Evolutionary conservation across 2,113 vertebrate species (phyloP).

Genomic region (Sardina pilchardus): DNA sequence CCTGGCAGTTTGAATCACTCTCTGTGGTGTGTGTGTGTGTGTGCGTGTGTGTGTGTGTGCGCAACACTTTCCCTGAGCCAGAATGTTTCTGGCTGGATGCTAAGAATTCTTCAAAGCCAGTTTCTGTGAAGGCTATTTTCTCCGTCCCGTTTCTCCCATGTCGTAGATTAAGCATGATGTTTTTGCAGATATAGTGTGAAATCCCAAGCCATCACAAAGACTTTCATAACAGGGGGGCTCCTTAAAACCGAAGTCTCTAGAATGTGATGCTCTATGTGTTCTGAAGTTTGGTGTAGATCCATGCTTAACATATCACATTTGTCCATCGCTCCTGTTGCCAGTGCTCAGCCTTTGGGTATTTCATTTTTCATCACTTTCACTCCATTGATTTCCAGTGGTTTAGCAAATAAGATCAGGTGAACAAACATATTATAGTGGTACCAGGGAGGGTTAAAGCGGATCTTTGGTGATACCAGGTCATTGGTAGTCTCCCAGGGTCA

Average conservation of each 20-base stretch:
- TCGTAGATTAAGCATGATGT: not conserved
- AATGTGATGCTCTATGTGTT: not conserved
- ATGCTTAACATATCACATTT: not conserved
- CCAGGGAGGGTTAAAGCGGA: too few species aligned
- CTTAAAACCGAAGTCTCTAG: not conserved
- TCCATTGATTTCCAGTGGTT: not conserved
- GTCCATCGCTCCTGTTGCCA: not conserved
- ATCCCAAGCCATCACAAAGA: not conserved
- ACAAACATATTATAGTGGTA: not conserved
- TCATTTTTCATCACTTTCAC: not conserved
- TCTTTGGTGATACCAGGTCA: not conserved
- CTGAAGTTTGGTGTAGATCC: not conserved
- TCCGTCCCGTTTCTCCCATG: not conserved
- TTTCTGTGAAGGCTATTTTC: not conserved
- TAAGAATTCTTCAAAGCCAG: not conserved
- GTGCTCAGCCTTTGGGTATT: not conserved
- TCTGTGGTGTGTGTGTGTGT: not conserved
- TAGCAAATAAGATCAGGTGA: not conserved
- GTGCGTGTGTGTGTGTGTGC: not conserved
- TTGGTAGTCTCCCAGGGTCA: not conserved
- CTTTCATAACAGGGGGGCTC: not conserved
- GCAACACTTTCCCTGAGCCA: not conserved
- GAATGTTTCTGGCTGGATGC: constrained; percentile 6
- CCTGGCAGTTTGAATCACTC: not conserved
- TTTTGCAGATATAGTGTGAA: not conserved